Percentiles rank a stretch among this genome's conserved stretches.
Evolutionary conservation across 2,888 invertebrate species (phyloP).

Genomic region (Quadroppia sp.): DNA sequence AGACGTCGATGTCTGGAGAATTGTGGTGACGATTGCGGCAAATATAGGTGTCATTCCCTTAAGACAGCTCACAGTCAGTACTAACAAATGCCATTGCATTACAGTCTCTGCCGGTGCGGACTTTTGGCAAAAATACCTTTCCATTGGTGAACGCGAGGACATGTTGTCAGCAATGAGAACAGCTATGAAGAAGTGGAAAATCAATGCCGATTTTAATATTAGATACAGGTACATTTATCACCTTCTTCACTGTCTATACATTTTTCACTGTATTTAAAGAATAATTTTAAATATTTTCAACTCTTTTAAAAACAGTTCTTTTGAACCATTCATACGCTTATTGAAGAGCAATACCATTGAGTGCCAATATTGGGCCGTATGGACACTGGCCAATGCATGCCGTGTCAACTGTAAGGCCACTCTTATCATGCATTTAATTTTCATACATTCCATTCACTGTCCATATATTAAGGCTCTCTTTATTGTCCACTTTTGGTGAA

Average conservation of each 20-base stretch:
- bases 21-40: constrained; percentile 90
- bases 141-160: constrained; percentile 61
- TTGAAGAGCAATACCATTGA: constrained; percentile 70
- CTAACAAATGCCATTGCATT: not conserved
- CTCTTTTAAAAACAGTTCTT: too few relatives aligned
- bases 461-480: constrained; percentile 78
- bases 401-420: constrained; percentile 71
- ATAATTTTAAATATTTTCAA: too few relatives aligned
- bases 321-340: too few relatives aligned
- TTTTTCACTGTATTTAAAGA: too few relatives aligned
- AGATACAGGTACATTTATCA: too few relatives aligned
- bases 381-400: constrained; percentile 95
- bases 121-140: constrained; percentile 72
- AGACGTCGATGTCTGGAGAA: constrained; percentile 94
- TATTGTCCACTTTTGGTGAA: constrained; percentile 81
- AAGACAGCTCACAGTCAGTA: not conserved
- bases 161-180: constrained; percentile 71
- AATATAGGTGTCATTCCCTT: constrained; percentile 57
- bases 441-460: constrained; percentile 37
- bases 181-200: constrained; percentile 83
- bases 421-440: constrained; percentile 39
- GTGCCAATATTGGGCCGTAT: constrained; percentile 94
- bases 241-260: too few relatives aligned
- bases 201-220: constrained; percentile 80
- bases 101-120: constrained; percentile 84